Evolutionary conservation across 2,113 vertebrate species (phyloP).

Genomic region (Spizaetus ornatus): DNA sequence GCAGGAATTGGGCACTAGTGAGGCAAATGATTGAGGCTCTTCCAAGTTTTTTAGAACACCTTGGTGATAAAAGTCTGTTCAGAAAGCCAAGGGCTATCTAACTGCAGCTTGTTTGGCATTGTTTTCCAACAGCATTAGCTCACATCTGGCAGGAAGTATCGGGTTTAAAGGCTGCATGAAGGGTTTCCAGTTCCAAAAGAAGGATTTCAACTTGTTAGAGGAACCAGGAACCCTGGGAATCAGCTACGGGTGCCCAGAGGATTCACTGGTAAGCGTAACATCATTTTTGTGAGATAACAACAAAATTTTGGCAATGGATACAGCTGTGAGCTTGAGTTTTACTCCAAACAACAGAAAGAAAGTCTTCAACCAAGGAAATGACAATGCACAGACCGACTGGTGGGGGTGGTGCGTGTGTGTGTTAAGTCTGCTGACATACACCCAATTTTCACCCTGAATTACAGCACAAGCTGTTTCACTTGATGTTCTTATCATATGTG

Average conservation of each 20-base stretch:
- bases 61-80: background rate
- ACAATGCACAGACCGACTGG: background rate
- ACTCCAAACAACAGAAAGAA: background rate
- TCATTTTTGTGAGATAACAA: background rate
- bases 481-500: background rate
- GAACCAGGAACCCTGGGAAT: slow-evolving; percentile 92
- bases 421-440: background rate
- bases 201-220: slow-evolving; percentile 94
- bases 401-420: background rate
- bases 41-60: background rate
- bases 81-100: background rate
- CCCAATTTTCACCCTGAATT: background rate
- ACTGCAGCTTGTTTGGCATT: background rate
- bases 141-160: slow-evolving; percentile 77
- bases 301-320: background rate
- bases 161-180: slow-evolving; percentile 92
- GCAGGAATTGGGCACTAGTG: background rate
- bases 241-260: slow-evolving; percentile 94
- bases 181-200: slow-evolving; percentile 97
- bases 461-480: background rate
- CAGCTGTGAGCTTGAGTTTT: background rate
- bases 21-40: background rate
- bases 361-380: background rate
- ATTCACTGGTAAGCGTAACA: slow-evolving; percentile 85
- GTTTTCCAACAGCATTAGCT: slow-evolving; percentile 66